Base-by-base conservation (phyloP, 2,797 vertebrate species). In the Sphenopsis melanotis region DNA sequence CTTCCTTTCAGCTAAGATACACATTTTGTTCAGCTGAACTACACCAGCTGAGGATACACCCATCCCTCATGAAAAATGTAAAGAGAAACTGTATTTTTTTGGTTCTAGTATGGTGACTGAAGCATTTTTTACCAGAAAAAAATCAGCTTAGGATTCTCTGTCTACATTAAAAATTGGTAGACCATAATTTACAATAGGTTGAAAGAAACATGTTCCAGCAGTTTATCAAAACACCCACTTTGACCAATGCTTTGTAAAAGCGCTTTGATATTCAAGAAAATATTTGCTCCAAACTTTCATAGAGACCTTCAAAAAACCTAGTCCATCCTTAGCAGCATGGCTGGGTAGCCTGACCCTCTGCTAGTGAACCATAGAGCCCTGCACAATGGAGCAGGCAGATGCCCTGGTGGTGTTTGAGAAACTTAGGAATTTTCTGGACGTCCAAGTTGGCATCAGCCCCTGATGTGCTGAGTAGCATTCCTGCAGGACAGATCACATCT, bases 381-480 rank as follows among this genome's bases (percentile, higher is more conserved):
- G 27, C 15, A 46, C 39, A 61, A 42, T 2, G 39, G 13, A 59
- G 13, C 18, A 69, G 15, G 24, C 8, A 46, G 23, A 53, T 11
- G 65, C 9, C 12, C 22, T 32, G 18, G 15, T 50, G 17, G 13
- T 59, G 47, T 21, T 34, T 44, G 21, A 64, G 29, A 56, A 87
- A 41, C 0, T 0, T 19, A 52, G 14, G 22, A 60, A 23, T 8
- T 61, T 15, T 30, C 29, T 49, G 9, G 46, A 46, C 12, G 23
- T 53, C 14, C 4, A 6, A 47, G 29, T 39, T 46, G 56, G 9
- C n/a, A 57, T 29, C 10, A 69, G 12, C 1, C 2, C 15, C 9
- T 5, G 2, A 34, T 15, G 3, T 6, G 9, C 10, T 20, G 11
- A 2, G 11, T 11, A 60, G 1, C 6, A 32, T n/a, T 76, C 6